These are phyloP conservation scores for Mya arenaria DNA, from an alignment of 1,140 invertebrate species.

Conservation along the genomic window DNA sequence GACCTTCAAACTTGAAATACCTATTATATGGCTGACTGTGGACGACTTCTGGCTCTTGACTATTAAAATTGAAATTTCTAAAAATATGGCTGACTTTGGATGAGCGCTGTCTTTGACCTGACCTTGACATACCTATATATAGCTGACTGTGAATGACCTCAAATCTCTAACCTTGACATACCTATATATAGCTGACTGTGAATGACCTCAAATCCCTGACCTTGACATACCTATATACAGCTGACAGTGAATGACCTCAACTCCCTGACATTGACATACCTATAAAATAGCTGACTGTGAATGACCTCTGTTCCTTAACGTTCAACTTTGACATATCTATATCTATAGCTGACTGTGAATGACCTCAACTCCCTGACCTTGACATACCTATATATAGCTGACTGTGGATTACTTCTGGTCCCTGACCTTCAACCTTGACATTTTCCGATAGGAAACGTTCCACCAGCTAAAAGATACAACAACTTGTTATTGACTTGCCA, in stretches of 20 bases:
- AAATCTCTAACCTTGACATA: slow-evolving; percentile 65
- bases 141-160: slow-evolving; percentile 72
- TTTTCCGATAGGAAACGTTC: slow-evolving; percentile 75
- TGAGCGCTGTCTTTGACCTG: neutral
- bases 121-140: slow-evolving; percentile 69
- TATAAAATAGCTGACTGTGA: slow-evolving; percentile 48
- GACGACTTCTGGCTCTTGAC: neutral
- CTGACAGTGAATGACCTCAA: slow-evolving; percentile 69
- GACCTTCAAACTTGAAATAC: slow-evolving; percentile 60
- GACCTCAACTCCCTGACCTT: neutral
- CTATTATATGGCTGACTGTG: neutral
- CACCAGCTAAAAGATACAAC: slow-evolving; percentile 71
- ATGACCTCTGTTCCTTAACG: neutral
- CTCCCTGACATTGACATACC: slow-evolving; percentile 68
- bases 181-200: slow-evolving; percentile 77
- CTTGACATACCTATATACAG: slow-evolving; percentile 34
- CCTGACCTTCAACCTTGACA: slow-evolving; percentile 68
- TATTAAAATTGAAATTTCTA: neutral
- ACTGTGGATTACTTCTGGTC: slow-evolving; percentile 66
- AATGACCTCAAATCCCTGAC: slow-evolving; percentile 62
- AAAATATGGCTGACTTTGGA: neutral
- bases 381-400: slow-evolving; percentile 76
- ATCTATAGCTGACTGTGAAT: neutral
- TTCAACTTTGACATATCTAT: neutral
- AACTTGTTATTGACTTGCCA: no score